Evolutionary conservation across 2,888 invertebrate species (phyloP).

Genomic region (Timema cristinae): DNA sequence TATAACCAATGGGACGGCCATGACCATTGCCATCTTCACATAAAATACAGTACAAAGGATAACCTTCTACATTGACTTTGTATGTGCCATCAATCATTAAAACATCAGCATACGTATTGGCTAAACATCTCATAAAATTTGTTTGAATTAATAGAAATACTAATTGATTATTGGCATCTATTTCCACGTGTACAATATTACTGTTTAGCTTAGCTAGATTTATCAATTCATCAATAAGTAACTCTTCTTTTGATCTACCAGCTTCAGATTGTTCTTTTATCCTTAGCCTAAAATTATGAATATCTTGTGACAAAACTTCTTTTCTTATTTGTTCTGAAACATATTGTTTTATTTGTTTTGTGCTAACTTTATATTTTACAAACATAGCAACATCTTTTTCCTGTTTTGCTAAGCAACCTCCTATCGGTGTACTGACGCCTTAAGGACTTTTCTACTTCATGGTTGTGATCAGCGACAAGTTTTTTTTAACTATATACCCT

Average conservation of each 20-base stretch:
- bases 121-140: constrained; percentile 14
- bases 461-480: constrained; percentile 8
- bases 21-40: constrained; percentile 14
- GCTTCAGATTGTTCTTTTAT: background rate
- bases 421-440: constrained; percentile 14
- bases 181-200: constrained; percentile 8
- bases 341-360: constrained; percentile 12
- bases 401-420: background rate
- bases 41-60: constrained; percentile 19
- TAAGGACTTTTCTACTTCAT: background rate
- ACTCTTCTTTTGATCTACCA: background rate
- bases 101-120: constrained; percentile 16
- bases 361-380: constrained; percentile 7
- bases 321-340: constrained; percentile 13
- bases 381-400: background rate
- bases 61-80: constrained; percentile 22
- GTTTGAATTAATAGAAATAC: constrained; percentile 16
- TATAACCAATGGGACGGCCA: constrained; percentile 15
- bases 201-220: background rate
- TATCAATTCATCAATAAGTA: background rate
- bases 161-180: constrained; percentile 3
- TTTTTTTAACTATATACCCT: constrained; percentile 7
- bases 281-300: constrained; percentile 13
- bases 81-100: constrained; percentile 21
- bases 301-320: constrained; percentile 3